phyloP scores from a whole-genome alignment of 1,140 invertebrate species.

The Drosophila pallidifrons region DNA sequence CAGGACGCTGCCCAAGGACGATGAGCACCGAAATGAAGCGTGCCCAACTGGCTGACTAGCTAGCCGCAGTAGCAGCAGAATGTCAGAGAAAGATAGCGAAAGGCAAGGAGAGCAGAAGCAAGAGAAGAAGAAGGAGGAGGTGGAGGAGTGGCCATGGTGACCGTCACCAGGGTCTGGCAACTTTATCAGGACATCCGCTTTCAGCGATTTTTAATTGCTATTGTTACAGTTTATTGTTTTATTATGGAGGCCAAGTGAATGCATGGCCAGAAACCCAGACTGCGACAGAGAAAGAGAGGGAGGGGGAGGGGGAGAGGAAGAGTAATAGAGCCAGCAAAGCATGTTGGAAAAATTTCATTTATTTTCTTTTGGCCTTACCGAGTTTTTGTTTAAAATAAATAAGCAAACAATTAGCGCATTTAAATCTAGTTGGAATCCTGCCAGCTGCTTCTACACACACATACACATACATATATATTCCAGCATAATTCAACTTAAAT shows the following conservation, averaged over 20 bases:
- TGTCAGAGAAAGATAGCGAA: background rate
- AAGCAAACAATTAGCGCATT: slow-evolving; percentile 72
- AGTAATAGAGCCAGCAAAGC: slow-evolving; percentile 18
- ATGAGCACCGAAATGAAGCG: slow-evolving; percentile 52
- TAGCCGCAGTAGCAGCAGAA: slow-evolving; percentile 21
- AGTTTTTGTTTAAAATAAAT: slow-evolving; percentile 68
- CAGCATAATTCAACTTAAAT: slow-evolving; percentile 3
- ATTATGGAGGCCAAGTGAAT: slow-evolving; percentile 80
- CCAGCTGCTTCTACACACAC: slow-evolving; percentile 7
- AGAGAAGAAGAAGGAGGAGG: no score
- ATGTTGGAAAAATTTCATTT: slow-evolving; percentile 60
- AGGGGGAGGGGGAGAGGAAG: background rate
- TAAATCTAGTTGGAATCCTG: slow-evolving; percentile 35
- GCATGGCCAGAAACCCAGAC: slow-evolving; percentile 64
- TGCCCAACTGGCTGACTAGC: slow-evolving; percentile 35
- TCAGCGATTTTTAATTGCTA: slow-evolving; percentile 82
- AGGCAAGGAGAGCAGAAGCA: background rate
- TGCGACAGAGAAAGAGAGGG: slow-evolving; percentile 20
- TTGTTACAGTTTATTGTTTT: slow-evolving; percentile 82
- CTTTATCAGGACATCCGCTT: slow-evolving; percentile 81
- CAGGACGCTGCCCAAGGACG: slow-evolving; percentile 66
- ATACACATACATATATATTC: background rate
- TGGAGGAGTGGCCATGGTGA: slow-evolving; percentile 2
- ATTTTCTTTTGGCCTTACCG: slow-evolving; percentile 53
- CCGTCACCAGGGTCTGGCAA: slow-evolving; percentile 53